A percentile compares a stretch with the other conserved stretches of the same genome.
Conservation (phyloP, 2,888 invertebrate species). For the Drosophila pegasa region DNA sequence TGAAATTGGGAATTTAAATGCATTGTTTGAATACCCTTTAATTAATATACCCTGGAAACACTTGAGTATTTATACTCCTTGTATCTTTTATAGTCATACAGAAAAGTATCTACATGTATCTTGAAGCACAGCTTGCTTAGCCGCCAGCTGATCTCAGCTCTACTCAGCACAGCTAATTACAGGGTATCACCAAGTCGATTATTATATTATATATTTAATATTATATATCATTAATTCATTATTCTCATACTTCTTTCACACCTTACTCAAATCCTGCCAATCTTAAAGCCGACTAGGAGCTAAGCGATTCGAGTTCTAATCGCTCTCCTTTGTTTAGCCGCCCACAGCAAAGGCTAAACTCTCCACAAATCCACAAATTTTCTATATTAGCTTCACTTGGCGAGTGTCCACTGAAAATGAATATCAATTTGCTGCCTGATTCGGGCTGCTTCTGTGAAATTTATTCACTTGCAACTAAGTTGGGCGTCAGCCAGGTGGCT, state of each 20-base stretch:
- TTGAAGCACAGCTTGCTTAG: background rate
- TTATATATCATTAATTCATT: too few relatives aligned
- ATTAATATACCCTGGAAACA: too few relatives aligned
- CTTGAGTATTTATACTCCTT: too few relatives aligned
- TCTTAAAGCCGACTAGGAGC: background rate
- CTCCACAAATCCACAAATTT: background rate
- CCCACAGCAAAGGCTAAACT: background rate
- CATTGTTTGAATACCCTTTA: too few relatives aligned
- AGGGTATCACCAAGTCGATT: background rate
- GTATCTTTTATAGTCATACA: too few relatives aligned
- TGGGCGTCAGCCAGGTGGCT: constrained; percentile 7
- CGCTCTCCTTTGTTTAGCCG: too few relatives aligned
- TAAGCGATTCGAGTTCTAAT: background rate
- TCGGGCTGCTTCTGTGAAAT: constrained; percentile 17
- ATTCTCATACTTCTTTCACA: background rate
- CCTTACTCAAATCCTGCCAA: background rate
- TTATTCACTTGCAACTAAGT: constrained; percentile 27
- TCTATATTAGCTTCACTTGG: constrained; percentile 8
- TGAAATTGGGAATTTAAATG: too few relatives aligned
- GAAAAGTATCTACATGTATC: too few relatives aligned
- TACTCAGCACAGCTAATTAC: background rate
- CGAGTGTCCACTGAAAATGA: constrained; percentile 35
- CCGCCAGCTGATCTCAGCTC: background rate
- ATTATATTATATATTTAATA: background rate
- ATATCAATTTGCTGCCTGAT: constrained; percentile 52